Evolutionary conservation across 2,797 vertebrate genomes (phyloP).

Genomic region (Hafferia zeledoni): DNA sequence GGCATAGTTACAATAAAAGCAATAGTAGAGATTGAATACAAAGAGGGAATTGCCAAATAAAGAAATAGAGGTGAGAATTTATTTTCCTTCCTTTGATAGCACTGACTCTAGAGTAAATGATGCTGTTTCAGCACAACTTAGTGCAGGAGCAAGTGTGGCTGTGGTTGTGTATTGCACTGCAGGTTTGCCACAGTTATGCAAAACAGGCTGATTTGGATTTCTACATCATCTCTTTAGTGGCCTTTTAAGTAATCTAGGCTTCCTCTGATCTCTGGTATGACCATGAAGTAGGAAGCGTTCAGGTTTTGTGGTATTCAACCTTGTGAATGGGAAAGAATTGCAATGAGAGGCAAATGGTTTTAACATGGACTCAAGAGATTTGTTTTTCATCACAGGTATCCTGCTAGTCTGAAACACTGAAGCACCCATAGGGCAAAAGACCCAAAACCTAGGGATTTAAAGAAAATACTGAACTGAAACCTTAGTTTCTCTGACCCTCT

Average conservation of each 20-base stretch:
- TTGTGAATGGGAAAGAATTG: not conserved
- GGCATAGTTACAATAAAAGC: not conserved
- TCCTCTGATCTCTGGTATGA: not conserved
- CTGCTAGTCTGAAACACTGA: not conserved
- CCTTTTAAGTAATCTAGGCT: not conserved
- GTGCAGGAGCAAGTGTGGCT: not conserved
- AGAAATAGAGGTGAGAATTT: not conserved
- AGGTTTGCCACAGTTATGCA: not conserved
- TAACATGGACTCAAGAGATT: not conserved
- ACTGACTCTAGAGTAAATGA: not conserved
- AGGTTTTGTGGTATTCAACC: not conserved
- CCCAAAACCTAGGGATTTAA: accelerated
- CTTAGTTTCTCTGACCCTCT: not conserved
- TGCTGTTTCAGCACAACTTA: not conserved
- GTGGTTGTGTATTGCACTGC: not conserved
- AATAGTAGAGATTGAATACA: not conserved
- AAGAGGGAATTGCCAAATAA: not conserved
- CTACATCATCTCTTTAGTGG: not conserved
- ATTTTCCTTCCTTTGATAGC: not conserved
- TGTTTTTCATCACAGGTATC: not conserved
- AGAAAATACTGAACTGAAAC: not conserved
- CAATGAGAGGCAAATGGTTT: not conserved
- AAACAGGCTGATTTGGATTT: not conserved
- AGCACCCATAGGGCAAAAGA: not conserved
- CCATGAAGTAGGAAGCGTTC: not conserved